phyloP scores from a whole-genome alignment of 2,113 vertebrate genomes.

The Pristiophorus japonicus region DNA sequence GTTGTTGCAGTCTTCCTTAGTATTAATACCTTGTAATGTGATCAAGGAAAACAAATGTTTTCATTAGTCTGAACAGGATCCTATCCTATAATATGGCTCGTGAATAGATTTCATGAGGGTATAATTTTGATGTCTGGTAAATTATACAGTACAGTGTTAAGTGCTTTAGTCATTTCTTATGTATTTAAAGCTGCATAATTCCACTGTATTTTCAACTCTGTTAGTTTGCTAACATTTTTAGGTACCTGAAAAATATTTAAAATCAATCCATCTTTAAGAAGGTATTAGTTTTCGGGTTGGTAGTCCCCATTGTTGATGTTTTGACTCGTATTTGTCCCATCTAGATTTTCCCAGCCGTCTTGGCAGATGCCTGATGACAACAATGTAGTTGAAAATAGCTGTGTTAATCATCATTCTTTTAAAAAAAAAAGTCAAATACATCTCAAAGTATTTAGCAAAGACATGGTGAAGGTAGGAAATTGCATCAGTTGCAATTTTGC shows the following conservation, averaged over 20 bases:
- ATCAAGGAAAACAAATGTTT: neutral
- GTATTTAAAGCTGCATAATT: neutral
- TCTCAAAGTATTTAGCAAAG: neutral
- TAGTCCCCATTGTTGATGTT: neutral
- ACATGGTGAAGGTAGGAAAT: neutral
- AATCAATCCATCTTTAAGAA: neutral
- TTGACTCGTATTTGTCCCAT: neutral
- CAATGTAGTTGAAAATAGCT: neutral
- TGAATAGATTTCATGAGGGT: neutral
- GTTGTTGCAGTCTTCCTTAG: neutral
- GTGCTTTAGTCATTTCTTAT: neutral
- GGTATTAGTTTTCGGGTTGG: neutral
- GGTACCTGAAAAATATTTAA: neutral
- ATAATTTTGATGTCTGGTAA: constrained; percentile 14
- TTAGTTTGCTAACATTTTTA: neutral
- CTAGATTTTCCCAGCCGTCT: neutral
- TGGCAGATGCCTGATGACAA: neutral
- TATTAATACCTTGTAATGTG: neutral
- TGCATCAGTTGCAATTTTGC: neutral
- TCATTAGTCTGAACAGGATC: neutral
- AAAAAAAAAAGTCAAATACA: neutral
- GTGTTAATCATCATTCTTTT: neutral
- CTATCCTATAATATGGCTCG: neutral
- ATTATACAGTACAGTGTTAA: neutral
- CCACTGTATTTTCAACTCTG: neutral